Evolutionary conservation across 2,797 vertebrate genomes (phyloP).

Genomic region (Poeciliopsis gracilis): DNA sequence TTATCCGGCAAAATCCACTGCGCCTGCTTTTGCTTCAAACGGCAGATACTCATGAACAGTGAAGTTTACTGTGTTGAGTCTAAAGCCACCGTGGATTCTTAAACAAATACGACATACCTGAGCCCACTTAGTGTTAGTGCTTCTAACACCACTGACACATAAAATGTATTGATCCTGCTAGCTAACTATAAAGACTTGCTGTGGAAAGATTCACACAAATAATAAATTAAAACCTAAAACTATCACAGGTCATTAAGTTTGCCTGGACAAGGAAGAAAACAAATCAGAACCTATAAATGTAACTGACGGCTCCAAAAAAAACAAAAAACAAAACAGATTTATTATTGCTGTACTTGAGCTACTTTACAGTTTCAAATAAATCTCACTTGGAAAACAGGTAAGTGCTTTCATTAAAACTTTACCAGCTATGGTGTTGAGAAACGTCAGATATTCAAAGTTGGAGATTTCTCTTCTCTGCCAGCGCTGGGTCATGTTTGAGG

Average conservation of each 20-base stretch:
- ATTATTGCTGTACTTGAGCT: conserved; percentile 27
- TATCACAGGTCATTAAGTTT: conserved; percentile 34
- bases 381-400: conserved; percentile 12
- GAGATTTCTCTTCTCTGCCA: conserved; percentile 99
- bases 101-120: conserved; percentile 64
- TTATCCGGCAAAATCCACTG: conserved; percentile 72
- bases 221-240: conserved; percentile 49
- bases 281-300: conserved; percentile 60
- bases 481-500: conserved; percentile 99
- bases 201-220: conserved; percentile 38
- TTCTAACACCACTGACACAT: conserved; percentile 45
- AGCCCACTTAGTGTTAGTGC: conserved; percentile 44
- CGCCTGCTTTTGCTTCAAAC: conserved; percentile 72
- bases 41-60: conserved; percentile 45
- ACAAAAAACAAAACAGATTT: conserved; percentile 18
- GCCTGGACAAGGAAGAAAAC: conserved; percentile 47
- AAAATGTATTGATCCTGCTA: conserved; percentile 60
- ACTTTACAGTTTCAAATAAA: conserved; percentile 10
- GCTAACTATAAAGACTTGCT: conserved; percentile 49
- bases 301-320: conserved; percentile 46
- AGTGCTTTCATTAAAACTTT: conserved; percentile 10
- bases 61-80: conserved; percentile 47
- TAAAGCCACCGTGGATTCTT: conserved; percentile 49
- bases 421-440: conserved; percentile 99
- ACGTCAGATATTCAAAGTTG: conserved; percentile 99